Evolutionary conservation across 2,888 invertebrate species (phyloP).

Genomic region (Apodemia hepburni): DNA sequence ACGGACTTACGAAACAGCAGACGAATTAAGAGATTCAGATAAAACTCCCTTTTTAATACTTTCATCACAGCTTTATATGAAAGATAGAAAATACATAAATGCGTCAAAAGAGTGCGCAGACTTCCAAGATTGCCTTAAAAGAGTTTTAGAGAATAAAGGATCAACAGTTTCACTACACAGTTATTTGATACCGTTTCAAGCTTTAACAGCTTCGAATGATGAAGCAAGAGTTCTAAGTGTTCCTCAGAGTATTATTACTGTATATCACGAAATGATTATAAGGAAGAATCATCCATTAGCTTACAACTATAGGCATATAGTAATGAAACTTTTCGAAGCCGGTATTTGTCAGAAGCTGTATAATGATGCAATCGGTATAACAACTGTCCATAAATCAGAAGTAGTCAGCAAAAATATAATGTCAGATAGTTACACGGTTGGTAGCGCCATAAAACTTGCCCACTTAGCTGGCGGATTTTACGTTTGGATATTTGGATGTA

Average conservation of each 20-base stretch:
- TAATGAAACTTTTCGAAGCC: slow-evolving; percentile 49
- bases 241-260: slow-evolving; percentile 45
- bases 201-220: slow-evolving; percentile 44
- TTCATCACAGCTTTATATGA: slow-evolving; percentile 43
- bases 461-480: slow-evolving; percentile 53
- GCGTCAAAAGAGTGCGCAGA: slow-evolving; percentile 44
- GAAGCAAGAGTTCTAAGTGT: slow-evolving; percentile 51
- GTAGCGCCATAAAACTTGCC: slow-evolving; percentile 51
- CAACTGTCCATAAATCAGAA: slow-evolving; percentile 42
- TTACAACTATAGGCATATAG: slow-evolving; percentile 37
- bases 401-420: slow-evolving; percentile 44
- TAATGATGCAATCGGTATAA: slow-evolving; percentile 50
- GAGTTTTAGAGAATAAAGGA: slow-evolving; percentile 43
- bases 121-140: slow-evolving; percentile 43
- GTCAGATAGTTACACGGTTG: slow-evolving; percentile 48
- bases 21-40: slow-evolving; percentile 48
- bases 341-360: slow-evolving; percentile 53
- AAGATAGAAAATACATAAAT: slow-evolving; percentile 45
- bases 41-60: slow-evolving; percentile 36
- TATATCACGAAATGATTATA: slow-evolving; percentile 59
- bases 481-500: slow-evolving; percentile 50
- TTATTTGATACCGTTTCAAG: slow-evolving; percentile 46
- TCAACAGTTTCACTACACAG: slow-evolving; percentile 46
- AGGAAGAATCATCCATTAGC: slow-evolving; percentile 43
- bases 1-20: slow-evolving; percentile 42